Percentiles rank a stretch among this genome's conserved stretches.
Evolutionary conservation across 2,888 invertebrate species (phyloP).

Genomic region (Epirrita christyi): DNA sequence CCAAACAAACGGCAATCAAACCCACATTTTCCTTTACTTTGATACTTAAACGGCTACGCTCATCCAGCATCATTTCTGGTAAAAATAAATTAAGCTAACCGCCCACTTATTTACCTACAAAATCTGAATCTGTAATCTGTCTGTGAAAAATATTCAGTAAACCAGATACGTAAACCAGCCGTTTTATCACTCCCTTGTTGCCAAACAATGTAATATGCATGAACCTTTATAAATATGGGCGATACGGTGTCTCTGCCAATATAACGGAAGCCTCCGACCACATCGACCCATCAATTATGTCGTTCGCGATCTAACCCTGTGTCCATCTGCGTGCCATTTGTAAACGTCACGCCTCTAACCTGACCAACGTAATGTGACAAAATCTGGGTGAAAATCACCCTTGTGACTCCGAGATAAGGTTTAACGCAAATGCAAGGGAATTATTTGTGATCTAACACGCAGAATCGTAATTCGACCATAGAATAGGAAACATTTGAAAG

Average conservation of each 20-base stretch:
- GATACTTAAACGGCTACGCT: too few species aligned
- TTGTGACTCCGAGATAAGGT: slow-evolving; percentile 40
- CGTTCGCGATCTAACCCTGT: slow-evolving; percentile 72
- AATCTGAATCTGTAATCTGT: not conserved
- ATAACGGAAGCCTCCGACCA: slow-evolving; percentile 51
- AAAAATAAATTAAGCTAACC: too few species aligned
- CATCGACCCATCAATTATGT: slow-evolving; percentile 73
- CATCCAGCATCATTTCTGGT: too few species aligned
- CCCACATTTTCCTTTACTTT: too few species aligned
- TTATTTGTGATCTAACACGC: slow-evolving; percentile 47
- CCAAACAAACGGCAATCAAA: too few species aligned
- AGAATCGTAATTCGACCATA: slow-evolving; percentile 58
- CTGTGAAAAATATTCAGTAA: slow-evolving; percentile 17
- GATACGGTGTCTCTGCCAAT: slow-evolving; percentile 50
- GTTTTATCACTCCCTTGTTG: slow-evolving; percentile 36
- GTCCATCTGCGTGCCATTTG: slow-evolving; percentile 75
- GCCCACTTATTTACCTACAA: too few species aligned
- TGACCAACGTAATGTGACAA: slow-evolving; percentile 38
- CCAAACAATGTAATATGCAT: slow-evolving; percentile 51
- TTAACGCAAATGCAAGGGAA: slow-evolving; percentile 22
- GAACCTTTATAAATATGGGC: slow-evolving; percentile 48
- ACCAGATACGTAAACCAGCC: slow-evolving; percentile 23
- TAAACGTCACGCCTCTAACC: slow-evolving; percentile 66
- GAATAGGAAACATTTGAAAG: slow-evolving; percentile 8
- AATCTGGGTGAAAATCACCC: slow-evolving; percentile 37